These are phyloP conservation scores for Eriosoma lanigerum DNA, from an alignment of 1,140 invertebrate species.

Conservation along the genomic window DNA sequence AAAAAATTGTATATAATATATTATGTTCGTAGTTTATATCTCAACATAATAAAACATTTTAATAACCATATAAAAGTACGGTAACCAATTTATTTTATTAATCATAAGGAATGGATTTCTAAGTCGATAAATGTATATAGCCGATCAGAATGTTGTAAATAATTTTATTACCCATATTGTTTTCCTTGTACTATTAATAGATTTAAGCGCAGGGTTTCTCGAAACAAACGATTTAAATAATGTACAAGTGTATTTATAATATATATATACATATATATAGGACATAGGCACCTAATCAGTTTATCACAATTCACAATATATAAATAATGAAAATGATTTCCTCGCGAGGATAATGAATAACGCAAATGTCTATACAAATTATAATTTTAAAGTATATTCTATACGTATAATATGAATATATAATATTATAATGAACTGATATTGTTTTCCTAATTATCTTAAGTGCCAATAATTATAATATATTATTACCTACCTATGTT, in stretches of 20 bases:
- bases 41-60: not conserved
- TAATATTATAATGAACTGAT: constrained; percentile 3
- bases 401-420: not conserved
- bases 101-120: constrained; percentile 25
- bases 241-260: too few species aligned
- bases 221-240: not conserved
- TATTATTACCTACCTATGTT: not conserved
- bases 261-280: too few species aligned
- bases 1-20: not conserved
- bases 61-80: not conserved
- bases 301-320: too few species aligned
- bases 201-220: not conserved
- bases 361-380: too few species aligned
- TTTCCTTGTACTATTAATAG: constrained; percentile 1
- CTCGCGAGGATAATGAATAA: too few species aligned
- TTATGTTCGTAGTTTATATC: not conserved
- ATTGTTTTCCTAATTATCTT: not conserved
- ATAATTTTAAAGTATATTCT: too few species aligned
- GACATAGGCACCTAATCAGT: too few species aligned
- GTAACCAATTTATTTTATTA: constrained; percentile 39
- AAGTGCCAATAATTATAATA: not conserved
- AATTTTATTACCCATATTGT: constrained; percentile 19
- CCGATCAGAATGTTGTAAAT: constrained; percentile 11
- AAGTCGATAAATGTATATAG: not conserved
- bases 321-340: too few species aligned